phyloP scores from a whole-genome alignment of 53 echinoderm and acorn worm genomes.

The Holothuria leucospilota region DNA sequence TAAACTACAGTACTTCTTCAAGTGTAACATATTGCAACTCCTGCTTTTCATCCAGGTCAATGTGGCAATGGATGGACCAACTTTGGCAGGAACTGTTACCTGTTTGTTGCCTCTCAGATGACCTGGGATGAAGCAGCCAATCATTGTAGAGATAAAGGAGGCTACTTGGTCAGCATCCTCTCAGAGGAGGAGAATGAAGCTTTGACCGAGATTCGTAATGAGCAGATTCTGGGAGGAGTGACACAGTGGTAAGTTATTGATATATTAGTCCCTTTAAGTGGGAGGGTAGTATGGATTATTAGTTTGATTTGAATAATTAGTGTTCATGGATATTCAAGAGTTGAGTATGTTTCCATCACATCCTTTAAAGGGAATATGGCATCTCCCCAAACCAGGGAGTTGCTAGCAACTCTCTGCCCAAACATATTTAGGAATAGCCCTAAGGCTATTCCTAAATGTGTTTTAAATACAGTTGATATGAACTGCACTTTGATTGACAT shows the following conservation, averaged over 20 bases:
- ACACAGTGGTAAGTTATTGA: neutral
- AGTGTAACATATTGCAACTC: too few species aligned
- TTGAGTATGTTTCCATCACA: too few species aligned
- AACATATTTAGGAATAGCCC: neutral
- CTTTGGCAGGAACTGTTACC: neutral
- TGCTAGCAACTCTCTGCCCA: neutral
- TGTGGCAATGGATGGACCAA: neutral
- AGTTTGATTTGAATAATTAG: too few species aligned
- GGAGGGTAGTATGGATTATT: neutral
- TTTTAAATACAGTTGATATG: too few species aligned
- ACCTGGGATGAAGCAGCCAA: constrained; percentile 23
- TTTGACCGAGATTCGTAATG: neutral
- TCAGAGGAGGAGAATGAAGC: neutral
- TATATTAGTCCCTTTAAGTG: neutral
- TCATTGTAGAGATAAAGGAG: neutral
- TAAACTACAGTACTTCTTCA: too few species aligned
- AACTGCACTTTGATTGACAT: too few species aligned
- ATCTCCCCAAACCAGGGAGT: too few species aligned
- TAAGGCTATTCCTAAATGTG: too few species aligned
- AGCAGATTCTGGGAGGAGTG: neutral
- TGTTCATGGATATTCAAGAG: too few species aligned
- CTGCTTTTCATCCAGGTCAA: neutral
- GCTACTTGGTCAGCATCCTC: constrained; percentile 2
- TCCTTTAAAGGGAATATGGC: too few species aligned
- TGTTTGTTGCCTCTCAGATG: neutral